A percentile compares a stretch with the other conserved stretches of the same genome.
Conservation (phyloP, 2,797 vertebrate species). For the Lagocephalus sceleratus region DNA sequence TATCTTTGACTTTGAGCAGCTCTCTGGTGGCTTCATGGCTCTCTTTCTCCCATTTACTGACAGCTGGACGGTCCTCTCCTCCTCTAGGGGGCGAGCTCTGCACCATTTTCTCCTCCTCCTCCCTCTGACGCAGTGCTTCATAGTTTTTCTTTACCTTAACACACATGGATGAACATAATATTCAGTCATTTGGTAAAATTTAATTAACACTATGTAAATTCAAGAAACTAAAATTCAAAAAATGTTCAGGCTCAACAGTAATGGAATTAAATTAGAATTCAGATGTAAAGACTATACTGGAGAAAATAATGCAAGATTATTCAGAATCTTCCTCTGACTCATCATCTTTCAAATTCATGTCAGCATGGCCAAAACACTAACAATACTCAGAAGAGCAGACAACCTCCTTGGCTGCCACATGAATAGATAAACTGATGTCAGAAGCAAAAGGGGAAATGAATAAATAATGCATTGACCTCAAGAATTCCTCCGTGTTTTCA, state of each 20-base stretch:
- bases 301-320: too few relatives aligned
- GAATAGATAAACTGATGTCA: constrained; percentile 49
- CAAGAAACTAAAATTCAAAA: too few relatives aligned
- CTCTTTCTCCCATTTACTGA: constrained; percentile 93
- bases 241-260: too few relatives aligned
- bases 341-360: constrained; percentile 9
- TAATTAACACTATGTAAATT: too few relatives aligned
- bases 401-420: constrained; percentile 41
- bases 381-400: constrained; percentile 22
- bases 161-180: background rate
- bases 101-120: constrained; percentile 93
- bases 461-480: constrained; percentile 47
- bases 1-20: constrained; percentile 93
- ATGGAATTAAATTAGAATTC: too few relatives aligned
- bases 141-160: constrained; percentile 97
- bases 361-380: constrained; percentile 25
- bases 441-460: constrained; percentile 29
- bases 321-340: too few relatives aligned
- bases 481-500: constrained; percentile 32
- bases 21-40: constrained; percentile 95
- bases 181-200: background rate
- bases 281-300: too few relatives aligned
- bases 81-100: constrained; percentile 85
- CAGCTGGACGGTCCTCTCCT: constrained; percentile 76
- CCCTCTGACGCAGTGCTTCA: constrained; percentile 94